Conservation (phyloP, 2,888 invertebrate genomes). For the Ormia ochracea region DNA sequence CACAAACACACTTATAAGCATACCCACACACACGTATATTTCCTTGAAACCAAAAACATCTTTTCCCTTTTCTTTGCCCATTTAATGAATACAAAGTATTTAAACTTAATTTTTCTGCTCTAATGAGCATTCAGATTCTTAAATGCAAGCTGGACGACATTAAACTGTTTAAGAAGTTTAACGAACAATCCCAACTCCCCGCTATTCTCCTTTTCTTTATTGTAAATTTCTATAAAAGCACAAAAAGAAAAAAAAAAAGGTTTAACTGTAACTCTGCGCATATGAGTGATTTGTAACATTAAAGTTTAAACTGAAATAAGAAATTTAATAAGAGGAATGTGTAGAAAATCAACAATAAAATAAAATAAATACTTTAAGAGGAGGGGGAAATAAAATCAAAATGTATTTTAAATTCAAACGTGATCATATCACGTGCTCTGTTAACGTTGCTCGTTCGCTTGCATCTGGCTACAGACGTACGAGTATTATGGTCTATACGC, state of each 20-base stretch:
- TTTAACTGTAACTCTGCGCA: conserved; percentile 33
- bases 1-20: background rate
- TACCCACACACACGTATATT: background rate
- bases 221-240: background rate
- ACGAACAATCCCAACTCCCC: background rate
- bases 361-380: background rate
- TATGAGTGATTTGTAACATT: conserved; percentile 41
- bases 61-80: background rate
- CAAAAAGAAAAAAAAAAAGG: background rate
- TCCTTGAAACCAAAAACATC: background rate
- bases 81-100: conserved; percentile 3
- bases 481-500: background rate
- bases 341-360: conserved; percentile 24
- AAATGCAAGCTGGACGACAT: conserved; percentile 3
- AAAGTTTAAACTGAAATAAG: conserved; percentile 31
- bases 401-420: conserved; percentile 36
- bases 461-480: background rate
- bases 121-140: conserved; percentile 26
- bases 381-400: background rate
- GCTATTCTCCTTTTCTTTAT: background rate
- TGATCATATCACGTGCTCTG: conserved; percentile 59
- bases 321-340: background rate
- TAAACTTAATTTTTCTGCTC: conserved; percentile 20
- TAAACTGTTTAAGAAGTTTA: background rate
- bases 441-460: background rate